Conservation (phyloP, 2,888 invertebrate species). For the Eubasilissa splendida region DNA sequence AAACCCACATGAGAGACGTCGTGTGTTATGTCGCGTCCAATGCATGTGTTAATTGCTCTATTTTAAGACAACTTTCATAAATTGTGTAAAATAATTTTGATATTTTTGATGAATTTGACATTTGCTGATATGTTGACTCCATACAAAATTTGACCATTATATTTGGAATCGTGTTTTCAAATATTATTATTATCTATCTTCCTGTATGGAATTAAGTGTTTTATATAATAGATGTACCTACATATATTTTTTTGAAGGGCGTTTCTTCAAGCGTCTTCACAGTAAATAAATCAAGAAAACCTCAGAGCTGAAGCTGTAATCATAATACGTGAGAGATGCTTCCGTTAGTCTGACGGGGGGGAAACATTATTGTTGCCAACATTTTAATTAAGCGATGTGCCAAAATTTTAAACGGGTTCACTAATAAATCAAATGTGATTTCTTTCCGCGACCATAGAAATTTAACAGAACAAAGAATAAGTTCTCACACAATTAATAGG, state of each 20-base stretch:
- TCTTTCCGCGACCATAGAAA: not conserved
- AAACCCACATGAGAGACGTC: no score
- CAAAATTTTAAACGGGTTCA: conserved; percentile 6
- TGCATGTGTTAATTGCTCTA: no score
- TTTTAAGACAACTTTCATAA: no score
- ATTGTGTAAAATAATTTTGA: no score
- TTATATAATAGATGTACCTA: no score
- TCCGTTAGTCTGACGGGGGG: conserved; percentile 11
- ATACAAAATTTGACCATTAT: no score
- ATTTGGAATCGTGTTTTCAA: no score
- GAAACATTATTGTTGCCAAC: not conserved
- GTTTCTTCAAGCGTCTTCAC: not conserved
- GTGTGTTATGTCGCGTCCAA: no score
- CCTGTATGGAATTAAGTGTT: no score
- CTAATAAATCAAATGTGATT: not conserved
- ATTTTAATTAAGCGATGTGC: conserved; percentile 2
- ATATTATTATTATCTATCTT: no score
- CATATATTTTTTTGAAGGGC: not conserved
- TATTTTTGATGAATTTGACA: no score
- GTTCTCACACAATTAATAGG: conserved; percentile 9
- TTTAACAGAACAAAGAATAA: not conserved
- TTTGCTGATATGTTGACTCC: no score
- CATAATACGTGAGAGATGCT: conserved; percentile 18
- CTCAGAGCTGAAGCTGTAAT: conserved; percentile 17
- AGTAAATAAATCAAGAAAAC: conserved; percentile 7